phyloP scores from a whole-genome alignment of 2,113 vertebrate genomes.

The Scalopus aquaticus region DNA sequence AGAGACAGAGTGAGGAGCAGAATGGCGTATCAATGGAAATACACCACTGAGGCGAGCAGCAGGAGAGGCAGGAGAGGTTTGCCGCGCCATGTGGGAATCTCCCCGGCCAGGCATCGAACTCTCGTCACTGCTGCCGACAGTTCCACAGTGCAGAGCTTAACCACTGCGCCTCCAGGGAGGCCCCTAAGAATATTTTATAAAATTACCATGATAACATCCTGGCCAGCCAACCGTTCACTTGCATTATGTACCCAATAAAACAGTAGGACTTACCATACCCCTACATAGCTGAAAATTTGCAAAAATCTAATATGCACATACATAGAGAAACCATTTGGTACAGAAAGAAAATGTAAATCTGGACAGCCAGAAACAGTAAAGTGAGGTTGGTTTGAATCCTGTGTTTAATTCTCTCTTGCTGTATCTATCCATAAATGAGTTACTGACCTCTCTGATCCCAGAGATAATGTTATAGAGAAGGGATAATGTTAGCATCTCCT shows the following conservation, averaged over 20 bases:
- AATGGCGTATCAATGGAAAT: too few species aligned
- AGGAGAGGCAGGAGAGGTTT: too few species aligned
- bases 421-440: neutral
- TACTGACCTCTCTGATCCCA: neutral
- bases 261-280: neutral
- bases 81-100: too few species aligned
- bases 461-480: neutral
- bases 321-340: neutral
- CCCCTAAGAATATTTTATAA: neutral
- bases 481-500: neutral
- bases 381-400: neutral
- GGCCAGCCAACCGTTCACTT: neutral
- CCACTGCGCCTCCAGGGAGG: too few species aligned
- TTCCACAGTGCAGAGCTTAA: too few species aligned
- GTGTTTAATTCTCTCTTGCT: neutral
- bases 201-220: neutral
- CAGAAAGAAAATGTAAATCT: slow-evolving; percentile 3
- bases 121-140: too few species aligned
- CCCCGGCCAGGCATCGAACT: too few species aligned
- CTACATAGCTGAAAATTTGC: neutral
- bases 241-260: neutral
- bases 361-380: neutral
- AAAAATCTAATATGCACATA: neutral
- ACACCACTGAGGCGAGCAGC: too few species aligned
- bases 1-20: too few species aligned